Evolutionary conservation across 35 echinoderm and acorn worm genomes (phyloP), one percentile per base, ranked within the genome.

Genomic region (Anneissia japonica): DNA sequence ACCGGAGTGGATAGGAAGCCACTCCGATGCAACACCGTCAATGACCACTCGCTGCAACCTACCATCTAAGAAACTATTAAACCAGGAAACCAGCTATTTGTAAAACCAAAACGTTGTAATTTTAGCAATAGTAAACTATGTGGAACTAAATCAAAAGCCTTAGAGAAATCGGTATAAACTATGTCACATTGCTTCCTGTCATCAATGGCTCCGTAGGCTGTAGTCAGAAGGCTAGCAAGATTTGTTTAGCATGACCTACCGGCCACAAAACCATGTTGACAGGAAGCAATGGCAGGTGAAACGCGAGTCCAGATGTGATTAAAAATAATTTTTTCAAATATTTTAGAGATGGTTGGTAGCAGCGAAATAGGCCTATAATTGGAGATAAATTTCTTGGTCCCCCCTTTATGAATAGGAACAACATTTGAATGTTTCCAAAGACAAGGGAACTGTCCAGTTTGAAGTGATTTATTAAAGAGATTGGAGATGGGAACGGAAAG

Each of bases 321-420:
- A 82, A 30, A 82, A 36, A 82, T 17, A 82, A 82, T 16, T 30
- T 3, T 7, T 41, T 82, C 38, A 82, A 82, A 39, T 16, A 82
- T 36, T 19, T 81, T 81, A 35, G 35, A 37, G 29, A 45, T 29
- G 14, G 29, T 36, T 14, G 79, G 79, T 1, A 81, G 11, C 17
- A 81, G 28, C 28, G 37, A 81, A 36, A 43, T 40, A 13, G 79
- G 37, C 38, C 6, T 81, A 39, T 81, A 4, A 36, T 81, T 81
- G n/a, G 28, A 34, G 23, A 81, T 39, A 36, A 13, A 34, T n/a
- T 0, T 12, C 45, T 34, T 83, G 3, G 17, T 34, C 21, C 81
- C 81, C 31, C 39, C 39, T 51, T 83, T 83, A 32, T 83, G 39
- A 28, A 83, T 55, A 16, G 81, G 38, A 13, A 83, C 41, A 83